Evolutionary conservation across 2,797 vertebrate genomes (phyloP).

Genomic region (Carcharodon carcharias): DNA sequence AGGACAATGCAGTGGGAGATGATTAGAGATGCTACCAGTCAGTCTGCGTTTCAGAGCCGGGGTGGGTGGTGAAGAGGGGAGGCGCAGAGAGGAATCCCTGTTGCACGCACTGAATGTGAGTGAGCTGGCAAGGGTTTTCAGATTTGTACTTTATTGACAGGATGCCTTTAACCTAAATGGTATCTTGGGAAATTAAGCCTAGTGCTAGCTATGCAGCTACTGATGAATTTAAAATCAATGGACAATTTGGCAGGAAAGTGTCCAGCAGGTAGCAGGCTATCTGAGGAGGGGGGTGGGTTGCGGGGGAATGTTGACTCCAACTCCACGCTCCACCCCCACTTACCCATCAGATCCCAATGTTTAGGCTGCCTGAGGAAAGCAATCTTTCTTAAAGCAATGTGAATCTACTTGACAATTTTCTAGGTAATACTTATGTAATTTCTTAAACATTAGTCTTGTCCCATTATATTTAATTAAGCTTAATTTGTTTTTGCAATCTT

Average conservation of each 20-base stretch:
- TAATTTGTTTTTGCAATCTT: background rate
- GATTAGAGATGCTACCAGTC: background rate
- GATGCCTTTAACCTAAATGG: constrained; percentile 38
- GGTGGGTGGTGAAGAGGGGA: background rate
- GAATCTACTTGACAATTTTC: background rate
- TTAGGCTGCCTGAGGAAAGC: background rate
- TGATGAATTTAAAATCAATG: constrained; percentile 42
- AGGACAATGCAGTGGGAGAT: background rate
- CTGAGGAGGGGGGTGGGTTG: background rate
- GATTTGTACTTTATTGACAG: constrained; percentile 37
- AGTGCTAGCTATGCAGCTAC: constrained; percentile 33
- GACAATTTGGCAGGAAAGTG: constrained; percentile 30
- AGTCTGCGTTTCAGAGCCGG: background rate
- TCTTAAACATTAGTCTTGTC: background rate
- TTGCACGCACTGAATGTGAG: background rate
- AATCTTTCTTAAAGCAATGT: background rate
- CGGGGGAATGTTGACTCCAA: background rate
- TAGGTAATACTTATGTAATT: background rate
- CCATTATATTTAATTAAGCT: background rate
- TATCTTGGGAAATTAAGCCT: constrained; percentile 39
- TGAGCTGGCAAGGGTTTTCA: constrained; percentile 24
- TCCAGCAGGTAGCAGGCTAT: constrained; percentile 12
- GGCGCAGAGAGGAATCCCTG: background rate
- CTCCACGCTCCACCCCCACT: background rate
- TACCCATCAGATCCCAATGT: background rate